Conservation (phyloP, 2,797 vertebrate species). For the Echeneis naucrates region DNA sequence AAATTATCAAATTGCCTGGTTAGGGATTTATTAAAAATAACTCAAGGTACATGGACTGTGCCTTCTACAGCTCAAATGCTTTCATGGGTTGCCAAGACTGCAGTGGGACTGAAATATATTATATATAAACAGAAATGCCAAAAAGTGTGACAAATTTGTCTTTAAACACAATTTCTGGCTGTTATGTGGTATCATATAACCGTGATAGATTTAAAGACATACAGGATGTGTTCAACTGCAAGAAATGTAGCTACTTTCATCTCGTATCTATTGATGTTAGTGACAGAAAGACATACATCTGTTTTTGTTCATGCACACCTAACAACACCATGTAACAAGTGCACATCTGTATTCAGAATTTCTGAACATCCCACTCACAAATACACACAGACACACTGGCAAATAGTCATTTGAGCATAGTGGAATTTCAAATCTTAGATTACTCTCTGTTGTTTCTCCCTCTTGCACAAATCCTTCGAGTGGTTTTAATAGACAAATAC, state of each 20-base stretch:
- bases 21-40: slow-evolving; percentile 71
- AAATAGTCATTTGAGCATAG: slow-evolving; percentile 29
- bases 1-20: slow-evolving; percentile 63
- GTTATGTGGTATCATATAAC: slow-evolving; percentile 36
- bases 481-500: slow-evolving; percentile 54
- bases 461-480: slow-evolving; percentile 34
- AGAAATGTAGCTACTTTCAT: slow-evolving; percentile 12
- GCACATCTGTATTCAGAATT: background rate
- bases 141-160: slow-evolving; percentile 51
- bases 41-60: slow-evolving; percentile 58
- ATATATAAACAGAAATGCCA: slow-evolving; percentile 52
- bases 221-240: slow-evolving; percentile 19
- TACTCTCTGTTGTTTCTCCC: slow-evolving; percentile 21
- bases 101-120: slow-evolving; percentile 53
- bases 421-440: slow-evolving; percentile 29
- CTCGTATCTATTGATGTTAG: slow-evolving; percentile 2
- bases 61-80: slow-evolving; percentile 43
- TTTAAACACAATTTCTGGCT: slow-evolving; percentile 33
- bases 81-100: slow-evolving; percentile 65
- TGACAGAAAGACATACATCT: slow-evolving; percentile 3
- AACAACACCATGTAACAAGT: slow-evolving; percentile 8
- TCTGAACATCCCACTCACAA: slow-evolving; percentile 13
- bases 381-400: slow-evolving; percentile 4
- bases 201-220: slow-evolving; percentile 42
- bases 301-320: slow-evolving; percentile 16